Percentiles rank a stretch among this genome's conserved stretches.
Conservation (phyloP, 2,888 invertebrate genomes). For the Eulithis prunata region DNA sequence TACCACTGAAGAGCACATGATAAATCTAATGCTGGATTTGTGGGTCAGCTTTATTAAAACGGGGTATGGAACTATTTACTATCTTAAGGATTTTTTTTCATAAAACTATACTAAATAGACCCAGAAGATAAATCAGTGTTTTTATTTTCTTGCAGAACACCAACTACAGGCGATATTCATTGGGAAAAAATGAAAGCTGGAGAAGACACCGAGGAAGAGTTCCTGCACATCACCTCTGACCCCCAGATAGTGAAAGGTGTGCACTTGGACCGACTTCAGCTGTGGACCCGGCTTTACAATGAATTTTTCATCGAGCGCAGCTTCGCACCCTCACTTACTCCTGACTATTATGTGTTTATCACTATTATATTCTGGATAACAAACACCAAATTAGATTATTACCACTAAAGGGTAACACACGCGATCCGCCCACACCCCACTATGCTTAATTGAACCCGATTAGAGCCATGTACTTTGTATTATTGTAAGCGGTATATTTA, state of each 20-base stretch:
- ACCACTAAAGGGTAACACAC: constrained; percentile 32
- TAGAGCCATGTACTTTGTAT: constrained; percentile 51
- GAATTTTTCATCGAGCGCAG: constrained; percentile 62
- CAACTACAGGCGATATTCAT: constrained; percentile 46
- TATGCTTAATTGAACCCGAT: constrained; percentile 38
- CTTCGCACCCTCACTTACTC: constrained; percentile 23
- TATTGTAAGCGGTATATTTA: constrained; percentile 48
- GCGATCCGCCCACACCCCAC: constrained; percentile 31
- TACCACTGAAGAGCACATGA: constrained; percentile 48
- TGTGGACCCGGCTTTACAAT: constrained; percentile 68
- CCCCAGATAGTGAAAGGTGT: constrained; percentile 48
- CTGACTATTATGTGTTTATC: constrained; percentile 26
- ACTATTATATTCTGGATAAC: constrained; percentile 40
- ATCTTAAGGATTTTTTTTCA: neutral
- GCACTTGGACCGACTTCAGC: constrained; percentile 55
- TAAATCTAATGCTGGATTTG: constrained; percentile 54
- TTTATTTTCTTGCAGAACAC: constrained; percentile 54
- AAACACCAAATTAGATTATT: constrained; percentile 35
- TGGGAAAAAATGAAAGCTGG: constrained; percentile 54
- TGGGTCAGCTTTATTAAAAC: constrained; percentile 79
- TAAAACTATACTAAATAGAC: too few species aligned
- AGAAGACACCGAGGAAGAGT: constrained; percentile 52
- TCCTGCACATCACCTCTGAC: constrained; percentile 56
- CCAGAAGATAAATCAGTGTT: too few species aligned
- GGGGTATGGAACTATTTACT: constrained; percentile 65